Conservation (phyloP, 2,113 vertebrate genomes). For the Trichechus manatus region DNA sequence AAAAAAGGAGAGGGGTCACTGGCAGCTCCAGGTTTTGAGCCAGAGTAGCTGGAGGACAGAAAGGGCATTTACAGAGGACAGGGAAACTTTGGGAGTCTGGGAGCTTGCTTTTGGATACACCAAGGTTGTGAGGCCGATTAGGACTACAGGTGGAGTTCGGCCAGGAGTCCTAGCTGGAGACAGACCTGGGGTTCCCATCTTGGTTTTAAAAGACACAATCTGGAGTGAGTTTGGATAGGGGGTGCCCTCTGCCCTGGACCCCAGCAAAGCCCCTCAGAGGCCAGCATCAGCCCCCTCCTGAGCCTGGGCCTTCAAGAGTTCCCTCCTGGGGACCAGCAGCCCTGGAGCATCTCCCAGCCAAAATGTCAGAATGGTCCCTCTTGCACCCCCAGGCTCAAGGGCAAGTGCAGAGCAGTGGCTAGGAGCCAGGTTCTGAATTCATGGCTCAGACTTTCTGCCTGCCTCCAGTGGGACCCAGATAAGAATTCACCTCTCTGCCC, state of each 20-base stretch:
- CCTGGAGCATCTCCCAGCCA: not conserved
- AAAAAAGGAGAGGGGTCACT: not conserved
- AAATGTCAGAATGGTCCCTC: accelerated
- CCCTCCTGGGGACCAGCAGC: not conserved
- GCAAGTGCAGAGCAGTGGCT: not conserved
- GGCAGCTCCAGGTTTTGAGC: too few relatives aligned
- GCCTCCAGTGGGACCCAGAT: accelerated
- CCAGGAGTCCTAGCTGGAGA: not conserved
- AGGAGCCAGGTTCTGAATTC: not conserved
- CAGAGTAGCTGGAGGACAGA: not conserved
- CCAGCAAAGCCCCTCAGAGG: not conserved
- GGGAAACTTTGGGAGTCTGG: not conserved
- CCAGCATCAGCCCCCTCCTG: not conserved
- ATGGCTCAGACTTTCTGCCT: not conserved
- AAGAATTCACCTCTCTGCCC: not conserved
- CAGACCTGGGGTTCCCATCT: not conserved
- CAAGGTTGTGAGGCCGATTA: not conserved
- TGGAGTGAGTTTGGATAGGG: too few relatives aligned
- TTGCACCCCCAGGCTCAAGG: not conserved
- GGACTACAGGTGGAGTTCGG: not conserved
- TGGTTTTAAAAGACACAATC: not conserved
- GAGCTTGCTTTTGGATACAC: not conserved
- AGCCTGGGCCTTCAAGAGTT: not conserved
- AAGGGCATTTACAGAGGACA: accelerated
- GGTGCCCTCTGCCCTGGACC: not conserved